Evolutionary conservation across 2,797 vertebrate genomes (phyloP).

Genomic region (Ciconia nigra): DNA sequence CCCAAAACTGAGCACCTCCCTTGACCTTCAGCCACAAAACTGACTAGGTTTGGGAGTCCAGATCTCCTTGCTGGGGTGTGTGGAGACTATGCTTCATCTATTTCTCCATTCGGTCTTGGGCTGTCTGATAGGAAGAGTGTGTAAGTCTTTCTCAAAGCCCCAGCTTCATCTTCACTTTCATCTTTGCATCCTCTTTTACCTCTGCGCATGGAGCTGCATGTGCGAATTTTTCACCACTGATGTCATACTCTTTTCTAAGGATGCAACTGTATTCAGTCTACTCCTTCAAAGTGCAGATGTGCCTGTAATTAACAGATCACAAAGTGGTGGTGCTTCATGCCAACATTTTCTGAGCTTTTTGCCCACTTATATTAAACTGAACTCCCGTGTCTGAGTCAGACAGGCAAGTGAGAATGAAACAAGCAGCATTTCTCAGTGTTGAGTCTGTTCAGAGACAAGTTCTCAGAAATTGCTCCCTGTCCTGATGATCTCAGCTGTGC

Average conservation of each 20-base stretch:
- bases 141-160: background rate
- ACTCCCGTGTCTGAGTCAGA: background rate
- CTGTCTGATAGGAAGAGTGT: background rate
- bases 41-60: background rate
- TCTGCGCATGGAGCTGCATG: background rate
- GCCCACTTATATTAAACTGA: background rate
- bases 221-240: background rate
- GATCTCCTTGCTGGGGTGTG: background rate
- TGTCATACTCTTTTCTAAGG: background rate
- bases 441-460: background rate
- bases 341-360: background rate
- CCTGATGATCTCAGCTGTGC: background rate
- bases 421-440: background rate
- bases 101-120: background rate
- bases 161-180: background rate
- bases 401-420: background rate
- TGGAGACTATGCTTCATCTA: background rate
- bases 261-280: background rate
- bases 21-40: background rate
- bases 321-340: background rate
- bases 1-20: background rate
- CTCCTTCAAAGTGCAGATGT: background rate
- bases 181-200: background rate
- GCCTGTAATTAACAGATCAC: background rate
- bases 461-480: background rate